phyloP scores from a whole-genome alignment of 2,797 vertebrate species.

The Eospalax fontanierii region DNA sequence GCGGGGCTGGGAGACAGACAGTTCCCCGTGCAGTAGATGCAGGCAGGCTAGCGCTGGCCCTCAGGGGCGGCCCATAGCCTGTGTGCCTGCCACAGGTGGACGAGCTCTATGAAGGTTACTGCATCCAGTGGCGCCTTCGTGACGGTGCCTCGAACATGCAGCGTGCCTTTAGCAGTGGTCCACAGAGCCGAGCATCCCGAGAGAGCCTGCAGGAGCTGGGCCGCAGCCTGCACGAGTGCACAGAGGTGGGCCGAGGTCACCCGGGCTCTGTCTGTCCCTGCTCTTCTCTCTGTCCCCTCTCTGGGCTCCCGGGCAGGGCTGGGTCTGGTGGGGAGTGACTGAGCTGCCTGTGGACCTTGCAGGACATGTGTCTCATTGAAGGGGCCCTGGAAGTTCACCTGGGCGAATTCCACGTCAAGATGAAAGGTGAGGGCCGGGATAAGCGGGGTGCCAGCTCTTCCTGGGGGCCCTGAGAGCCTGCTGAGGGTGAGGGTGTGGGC shows the following conservation, averaged over 20 bases:
- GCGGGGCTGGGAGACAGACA: neutral
- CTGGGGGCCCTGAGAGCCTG: neutral
- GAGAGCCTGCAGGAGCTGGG: slow-evolving; percentile 96
- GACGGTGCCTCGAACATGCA: slow-evolving; percentile 97
- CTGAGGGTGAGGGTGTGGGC: neutral
- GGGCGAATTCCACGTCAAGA: slow-evolving; percentile 97
- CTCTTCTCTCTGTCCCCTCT: too few species aligned
- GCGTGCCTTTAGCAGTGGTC: slow-evolving; percentile 94
- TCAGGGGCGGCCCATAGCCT: neutral
- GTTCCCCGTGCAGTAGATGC: neutral
- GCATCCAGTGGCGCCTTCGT: slow-evolving; percentile 95
- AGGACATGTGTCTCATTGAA: slow-evolving; percentile 98
- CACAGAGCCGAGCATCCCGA: slow-evolving; percentile 94
- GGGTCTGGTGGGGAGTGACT: neutral
- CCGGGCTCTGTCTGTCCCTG: neutral
- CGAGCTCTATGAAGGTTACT: slow-evolving; percentile 96
- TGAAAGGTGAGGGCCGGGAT: slow-evolving; percentile 94
- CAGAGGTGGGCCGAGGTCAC: slow-evolving; percentile 90
- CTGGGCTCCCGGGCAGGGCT: neutral
- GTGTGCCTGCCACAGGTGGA: slow-evolving; percentile 91
- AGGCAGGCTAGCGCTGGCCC: neutral
- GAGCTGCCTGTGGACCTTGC: slow-evolving; percentile 64
- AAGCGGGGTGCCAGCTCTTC: accelerated
- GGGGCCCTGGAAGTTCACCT: slow-evolving; percentile 95
- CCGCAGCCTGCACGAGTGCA: slow-evolving; percentile 95